Conservation (phyloP, 2,797 vertebrate species). For the Acanthornis magna region DNA sequence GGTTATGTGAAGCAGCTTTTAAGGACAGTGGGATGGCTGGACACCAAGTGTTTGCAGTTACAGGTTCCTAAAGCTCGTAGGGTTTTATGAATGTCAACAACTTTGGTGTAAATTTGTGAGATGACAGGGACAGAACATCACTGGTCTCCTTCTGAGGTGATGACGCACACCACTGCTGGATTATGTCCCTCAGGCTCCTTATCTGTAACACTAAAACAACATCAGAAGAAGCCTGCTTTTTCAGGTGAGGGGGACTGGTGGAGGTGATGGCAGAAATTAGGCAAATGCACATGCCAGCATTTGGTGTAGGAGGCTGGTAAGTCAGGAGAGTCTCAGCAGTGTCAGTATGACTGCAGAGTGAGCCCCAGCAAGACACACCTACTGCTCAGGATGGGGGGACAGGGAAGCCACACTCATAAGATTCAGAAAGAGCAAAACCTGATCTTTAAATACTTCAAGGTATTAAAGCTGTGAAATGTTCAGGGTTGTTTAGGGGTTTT, state of each 20-base stretch:
- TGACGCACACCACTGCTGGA: accelerated
- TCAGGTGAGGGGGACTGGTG: background rate
- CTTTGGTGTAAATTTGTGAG: background rate
- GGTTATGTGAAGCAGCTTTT: background rate
- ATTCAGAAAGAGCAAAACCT: background rate
- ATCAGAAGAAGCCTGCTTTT: background rate
- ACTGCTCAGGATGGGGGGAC: accelerated
- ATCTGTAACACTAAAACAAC: background rate
- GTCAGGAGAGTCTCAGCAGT: background rate
- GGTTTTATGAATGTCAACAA: background rate
- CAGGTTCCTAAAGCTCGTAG: background rate
- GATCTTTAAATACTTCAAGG: background rate
- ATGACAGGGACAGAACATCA: background rate
- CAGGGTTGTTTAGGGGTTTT: background rate
- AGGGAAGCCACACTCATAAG: accelerated
- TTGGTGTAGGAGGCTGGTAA: background rate
- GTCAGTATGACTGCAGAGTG: background rate
- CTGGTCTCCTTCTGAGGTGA: background rate
- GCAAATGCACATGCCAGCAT: background rate
- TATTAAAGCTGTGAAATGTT: background rate
- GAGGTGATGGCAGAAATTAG: background rate
- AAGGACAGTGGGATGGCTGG: background rate
- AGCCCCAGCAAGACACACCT: background rate
- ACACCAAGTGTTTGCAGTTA: accelerated
- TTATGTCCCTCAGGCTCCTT: background rate